A percentile compares a stretch with the other conserved stretches of the same genome.
These are phyloP conservation scores for Chironex yamaguchii DNA, from an alignment of 30 jellyfish, hydroid and myxozoan genomes.

Conservation along the genomic window DNA sequence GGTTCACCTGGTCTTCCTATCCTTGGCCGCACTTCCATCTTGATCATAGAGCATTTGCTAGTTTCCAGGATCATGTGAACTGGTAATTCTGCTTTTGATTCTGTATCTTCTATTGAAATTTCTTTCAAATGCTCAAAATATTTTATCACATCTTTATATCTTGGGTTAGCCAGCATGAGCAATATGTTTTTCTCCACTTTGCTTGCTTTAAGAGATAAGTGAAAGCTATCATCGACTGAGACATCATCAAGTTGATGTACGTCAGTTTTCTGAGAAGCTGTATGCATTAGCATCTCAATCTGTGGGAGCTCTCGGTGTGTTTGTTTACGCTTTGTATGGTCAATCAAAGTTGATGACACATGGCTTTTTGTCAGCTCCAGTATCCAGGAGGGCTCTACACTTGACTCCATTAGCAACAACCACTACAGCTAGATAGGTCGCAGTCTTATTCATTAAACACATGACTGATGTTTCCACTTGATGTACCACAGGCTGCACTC, in stretches of 20 bases:
- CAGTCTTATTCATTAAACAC: no score
- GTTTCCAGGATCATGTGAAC: constrained; percentile 41
- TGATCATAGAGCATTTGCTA: not conserved
- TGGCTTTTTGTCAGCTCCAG: no score
- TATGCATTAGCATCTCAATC: not conserved
- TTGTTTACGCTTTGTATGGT: not conserved
- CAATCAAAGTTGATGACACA: not conserved
- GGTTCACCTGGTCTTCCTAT: constrained; percentile 44
- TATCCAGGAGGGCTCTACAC: no score
- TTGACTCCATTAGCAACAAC: no score
- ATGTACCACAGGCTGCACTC: no score
- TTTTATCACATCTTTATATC: not conserved
- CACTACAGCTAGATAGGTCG: no score
- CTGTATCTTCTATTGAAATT: not conserved
- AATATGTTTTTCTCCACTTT: no score
- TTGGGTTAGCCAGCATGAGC: constrained; percentile 8
- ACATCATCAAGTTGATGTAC: no score
- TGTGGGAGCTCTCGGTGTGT: not conserved
- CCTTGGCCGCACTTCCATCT: not conserved
- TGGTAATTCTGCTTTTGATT: constrained; percentile 19
- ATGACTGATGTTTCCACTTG: no score
- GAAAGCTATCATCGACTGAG: no score
- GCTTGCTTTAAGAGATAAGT: no score
- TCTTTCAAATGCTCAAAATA: not conserved
- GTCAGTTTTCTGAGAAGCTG: not conserved